Evolutionary conservation across 1,140 invertebrate genomes (phyloP), one percentile per base, ranked within the genome.

Genomic region (Matsumurasca onukii): DNA sequence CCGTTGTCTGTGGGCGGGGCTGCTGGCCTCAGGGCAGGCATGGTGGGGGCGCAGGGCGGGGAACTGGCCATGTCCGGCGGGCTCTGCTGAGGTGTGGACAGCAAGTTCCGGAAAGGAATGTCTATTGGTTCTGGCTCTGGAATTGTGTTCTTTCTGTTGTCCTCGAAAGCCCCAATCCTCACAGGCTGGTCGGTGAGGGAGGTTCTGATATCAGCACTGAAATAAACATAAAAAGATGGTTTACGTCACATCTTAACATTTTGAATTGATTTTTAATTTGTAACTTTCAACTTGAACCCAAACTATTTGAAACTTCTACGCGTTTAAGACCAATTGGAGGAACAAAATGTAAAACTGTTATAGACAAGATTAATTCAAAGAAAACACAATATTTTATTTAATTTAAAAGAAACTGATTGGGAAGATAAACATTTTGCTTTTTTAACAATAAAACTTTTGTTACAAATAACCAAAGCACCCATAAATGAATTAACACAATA

Each of bases 151-250:
- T 27, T 70, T 74, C 80, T 85, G 80, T 78, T 84, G 69, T 84
- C 84, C 20, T 86, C 88, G 78, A 91, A 91, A 2, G 89, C 89
- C 59, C 89, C 90, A 1, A 89, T 62, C 63, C 67, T 72, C 22
- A 72, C 66, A 1, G 70, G 71, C 48, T 67, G 61, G 29, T 62
- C 52, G 51, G 45, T 61, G 49, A 71, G n/a, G 30, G 63, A 31
- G 15, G 39, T 52, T 17, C 67, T 65, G n/a, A 66, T 71, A 13
- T 72, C 71, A 29, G 55, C 31, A 67, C 73, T 72, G 68, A 25
- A 68, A 70, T 66, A 27, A 17, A 45, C 9, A 45, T 17, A 17
- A 45, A 45, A 45, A 45, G n/a, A n/a, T n/a, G n/a, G n/a, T n/a
- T n/a, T n/a, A n/a, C n/a, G n/a, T n/a, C n/a, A n/a, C n/a, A n/a